Conservation (phyloP, 2,797 vertebrate genomes). For the Manis javanica region DNA sequence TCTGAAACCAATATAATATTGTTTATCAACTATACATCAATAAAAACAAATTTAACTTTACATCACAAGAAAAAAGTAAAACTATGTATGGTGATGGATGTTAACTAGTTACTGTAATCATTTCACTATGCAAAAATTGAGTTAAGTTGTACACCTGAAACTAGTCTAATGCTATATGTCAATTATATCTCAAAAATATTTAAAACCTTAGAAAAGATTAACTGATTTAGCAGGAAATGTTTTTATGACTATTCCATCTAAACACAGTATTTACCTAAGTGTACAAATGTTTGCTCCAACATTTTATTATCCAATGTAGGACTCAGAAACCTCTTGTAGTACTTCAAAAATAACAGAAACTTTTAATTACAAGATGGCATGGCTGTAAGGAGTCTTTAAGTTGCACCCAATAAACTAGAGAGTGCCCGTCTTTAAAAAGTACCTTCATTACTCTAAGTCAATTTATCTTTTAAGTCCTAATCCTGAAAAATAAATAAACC, state of each 20-base stretch:
- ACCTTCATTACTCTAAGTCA: background rate
- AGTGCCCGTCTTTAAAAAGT: background rate
- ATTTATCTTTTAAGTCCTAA: constrained; percentile 31
- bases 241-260: constrained; percentile 57
- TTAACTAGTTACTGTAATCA: too few relatives aligned
- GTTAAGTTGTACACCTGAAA: too few relatives aligned
- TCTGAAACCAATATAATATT: too few relatives aligned
- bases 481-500: constrained; percentile 59
- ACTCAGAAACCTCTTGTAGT: constrained; percentile 61
- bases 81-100: too few relatives aligned
- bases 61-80: too few relatives aligned
- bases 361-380: constrained; percentile 58
- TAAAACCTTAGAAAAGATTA: background rate
- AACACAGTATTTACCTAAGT: constrained; percentile 53
- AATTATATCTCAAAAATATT: too few relatives aligned
- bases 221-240: constrained; percentile 16
- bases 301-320: constrained; percentile 65
- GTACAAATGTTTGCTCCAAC: constrained; percentile 67
- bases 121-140: too few relatives aligned
- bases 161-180: too few relatives aligned
- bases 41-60: too few relatives aligned
- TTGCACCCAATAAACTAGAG: constrained; percentile 54
- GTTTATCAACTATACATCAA: too few relatives aligned
- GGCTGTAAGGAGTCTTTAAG: constrained; percentile 46
- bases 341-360: constrained; percentile 75